A percentile compares a stretch with the other conserved stretches of the same genome.
These are phyloP conservation scores for Porites australiensis DNA, from an alignment of 64 coral and sea anemone species.

Conservation along the genomic window DNA sequence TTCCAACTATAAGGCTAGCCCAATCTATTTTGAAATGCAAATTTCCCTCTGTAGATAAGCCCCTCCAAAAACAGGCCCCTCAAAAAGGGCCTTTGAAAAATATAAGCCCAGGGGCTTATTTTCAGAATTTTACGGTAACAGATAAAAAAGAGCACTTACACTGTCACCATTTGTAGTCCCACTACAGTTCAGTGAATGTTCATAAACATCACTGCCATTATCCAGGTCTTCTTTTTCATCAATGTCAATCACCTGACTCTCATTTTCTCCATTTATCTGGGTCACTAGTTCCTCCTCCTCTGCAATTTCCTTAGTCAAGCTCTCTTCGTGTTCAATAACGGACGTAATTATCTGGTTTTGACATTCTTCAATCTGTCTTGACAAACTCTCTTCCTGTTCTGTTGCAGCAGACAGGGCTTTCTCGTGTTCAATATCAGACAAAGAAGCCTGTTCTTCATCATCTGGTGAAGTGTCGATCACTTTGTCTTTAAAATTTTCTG, in stretches of 20 bases:
- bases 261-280: constrained; percentile 79
- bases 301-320: constrained; percentile 89
- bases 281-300: constrained; percentile 93
- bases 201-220: background rate
- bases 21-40: too few species aligned
- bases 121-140: background rate
- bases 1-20: too few species aligned
- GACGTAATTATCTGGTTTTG: constrained; percentile 89
- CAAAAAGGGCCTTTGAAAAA: too few species aligned
- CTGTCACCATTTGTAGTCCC: constrained; percentile 29
- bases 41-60: too few species aligned
- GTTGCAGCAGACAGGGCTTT: constrained; percentile 89
- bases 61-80: too few species aligned
- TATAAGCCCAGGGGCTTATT: too few species aligned
- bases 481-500: background rate
- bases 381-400: constrained; percentile 77
- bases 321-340: constrained; percentile 94
- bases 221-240: constrained; percentile 29
- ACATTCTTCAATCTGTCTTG: constrained; percentile 82
- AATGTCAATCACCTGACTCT: constrained; percentile 57
- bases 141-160: background rate
- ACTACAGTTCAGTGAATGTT: constrained; percentile 14
- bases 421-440: constrained; percentile 79
- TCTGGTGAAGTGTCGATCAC: constrained; percentile 30
- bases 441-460: constrained; percentile 76